Conservation (phyloP, 2,797 vertebrate genomes). For the Caiman crocodilus region DNA sequence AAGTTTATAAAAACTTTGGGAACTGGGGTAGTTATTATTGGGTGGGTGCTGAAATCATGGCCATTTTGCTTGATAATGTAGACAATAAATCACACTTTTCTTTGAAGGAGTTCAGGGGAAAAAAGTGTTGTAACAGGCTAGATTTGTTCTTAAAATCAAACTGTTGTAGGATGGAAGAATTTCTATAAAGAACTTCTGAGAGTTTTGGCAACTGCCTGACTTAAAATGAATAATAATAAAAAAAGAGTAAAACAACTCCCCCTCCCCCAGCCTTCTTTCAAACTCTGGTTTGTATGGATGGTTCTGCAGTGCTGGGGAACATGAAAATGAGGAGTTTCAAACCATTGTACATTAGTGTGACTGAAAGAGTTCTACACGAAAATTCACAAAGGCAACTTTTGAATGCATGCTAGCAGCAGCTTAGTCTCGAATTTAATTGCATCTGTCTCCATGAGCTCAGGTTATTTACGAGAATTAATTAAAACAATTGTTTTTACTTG, state of each 20-base stretch:
- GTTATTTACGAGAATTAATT: neutral
- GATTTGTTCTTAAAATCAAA: constrained; percentile 60
- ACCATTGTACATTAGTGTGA: neutral
- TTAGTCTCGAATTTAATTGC: neutral
- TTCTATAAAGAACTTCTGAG: neutral
- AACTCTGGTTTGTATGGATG: neutral
- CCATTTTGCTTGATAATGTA: constrained; percentile 64
- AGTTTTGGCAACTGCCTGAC: constrained; percentile 6
- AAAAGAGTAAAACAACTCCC: neutral
- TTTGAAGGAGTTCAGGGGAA: constrained; percentile 42
- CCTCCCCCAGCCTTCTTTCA: fast-evolving
- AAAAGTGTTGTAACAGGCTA: constrained; percentile 59
- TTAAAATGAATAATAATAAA: neutral
- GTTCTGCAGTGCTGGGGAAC: neutral
- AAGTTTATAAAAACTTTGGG: constrained; percentile 51
- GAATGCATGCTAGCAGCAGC: neutral
- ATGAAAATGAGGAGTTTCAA: neutral
- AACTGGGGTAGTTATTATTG: neutral
- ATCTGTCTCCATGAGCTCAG: neutral
- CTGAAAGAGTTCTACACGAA: too few relatives aligned
- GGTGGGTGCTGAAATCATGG: constrained; percentile 54
- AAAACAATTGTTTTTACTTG: neutral
- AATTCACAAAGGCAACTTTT: neutral
- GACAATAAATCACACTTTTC: constrained; percentile 55
- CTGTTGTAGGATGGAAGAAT: constrained; percentile 42